A percentile compares a stretch with the other conserved stretches of the same genome.
These are phyloP conservation scores for Chymomyza fuscimana DNA, from an alignment of 2,888 invertebrate genomes.

Conservation along the genomic window DNA sequence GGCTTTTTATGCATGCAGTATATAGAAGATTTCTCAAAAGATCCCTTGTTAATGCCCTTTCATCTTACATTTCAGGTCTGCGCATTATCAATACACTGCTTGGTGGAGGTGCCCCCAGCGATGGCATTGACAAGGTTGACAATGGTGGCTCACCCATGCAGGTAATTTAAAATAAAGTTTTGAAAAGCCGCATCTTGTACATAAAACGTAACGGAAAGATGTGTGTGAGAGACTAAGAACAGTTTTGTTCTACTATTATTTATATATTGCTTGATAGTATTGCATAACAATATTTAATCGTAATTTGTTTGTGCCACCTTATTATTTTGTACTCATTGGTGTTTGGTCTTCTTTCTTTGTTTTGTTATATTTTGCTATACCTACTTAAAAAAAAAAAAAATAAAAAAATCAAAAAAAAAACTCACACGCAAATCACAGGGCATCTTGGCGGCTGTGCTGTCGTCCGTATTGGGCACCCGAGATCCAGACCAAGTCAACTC, in stretches of 20 bases:
- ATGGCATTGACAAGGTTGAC: slow-evolving; percentile 94
- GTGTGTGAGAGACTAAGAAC: background rate
- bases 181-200: background rate
- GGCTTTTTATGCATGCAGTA: too few relatives aligned
- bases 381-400: slow-evolving; percentile 35
- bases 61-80: slow-evolving; percentile 80
- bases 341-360: slow-evolving; percentile 34
- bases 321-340: slow-evolving; percentile 43
- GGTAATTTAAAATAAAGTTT: slow-evolving; percentile 81
- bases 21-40: too few relatives aligned
- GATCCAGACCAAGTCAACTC: slow-evolving; percentile 95
- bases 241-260: slow-evolving; percentile 29
- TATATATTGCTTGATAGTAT: slow-evolving; percentile 19
- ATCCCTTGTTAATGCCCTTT: too few relatives aligned
- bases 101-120: slow-evolving; percentile 87
- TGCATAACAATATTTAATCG: slow-evolving; percentile 18
- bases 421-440: slow-evolving; percentile 83
- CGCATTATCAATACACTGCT: slow-evolving; percentile 91
- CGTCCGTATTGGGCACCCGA: slow-evolving; percentile 93
- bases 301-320: slow-evolving; percentile 32
- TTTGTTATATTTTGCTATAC: slow-evolving; percentile 43
- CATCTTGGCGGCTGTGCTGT: slow-evolving; percentile 94
- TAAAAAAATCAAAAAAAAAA: slow-evolving; percentile 39
- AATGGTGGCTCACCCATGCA: slow-evolving; percentile 93
- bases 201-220: slow-evolving; percentile 2